A percentile compares a stretch with the other conserved stretches of the same genome.
Conservation (phyloP, 2,797 vertebrate species). For the Hydrolagus colliei region DNA sequence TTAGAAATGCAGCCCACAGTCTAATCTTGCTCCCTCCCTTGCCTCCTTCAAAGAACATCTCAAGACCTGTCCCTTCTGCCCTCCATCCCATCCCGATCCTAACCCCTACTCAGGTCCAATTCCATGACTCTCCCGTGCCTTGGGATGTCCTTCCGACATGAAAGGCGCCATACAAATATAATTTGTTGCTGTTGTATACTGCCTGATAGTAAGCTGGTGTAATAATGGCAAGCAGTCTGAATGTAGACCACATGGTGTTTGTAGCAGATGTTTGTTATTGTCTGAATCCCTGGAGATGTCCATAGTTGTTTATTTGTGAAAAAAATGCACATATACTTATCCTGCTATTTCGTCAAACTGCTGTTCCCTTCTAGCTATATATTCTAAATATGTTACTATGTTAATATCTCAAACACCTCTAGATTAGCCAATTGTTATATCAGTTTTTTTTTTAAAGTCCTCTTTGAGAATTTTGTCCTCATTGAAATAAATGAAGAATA, state of each 20-base stretch:
- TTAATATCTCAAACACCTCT: neutral
- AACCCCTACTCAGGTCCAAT: no score
- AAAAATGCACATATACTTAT: neutral
- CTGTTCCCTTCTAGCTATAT: neutral
- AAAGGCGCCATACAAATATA: no score
- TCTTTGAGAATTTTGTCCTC: neutral
- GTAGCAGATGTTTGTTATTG: neutral
- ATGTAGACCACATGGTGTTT: neutral
- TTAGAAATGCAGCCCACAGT: no score
- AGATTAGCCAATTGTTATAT: neutral
- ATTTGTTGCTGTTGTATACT: no score
- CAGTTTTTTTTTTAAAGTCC: neutral
- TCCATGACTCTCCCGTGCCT: no score
- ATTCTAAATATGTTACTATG: neutral
- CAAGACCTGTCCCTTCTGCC: no score
- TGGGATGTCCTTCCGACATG: no score
- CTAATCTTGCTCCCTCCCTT: no score
- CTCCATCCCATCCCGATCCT: no score
- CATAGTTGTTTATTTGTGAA: neutral
- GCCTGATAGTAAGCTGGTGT: no score
- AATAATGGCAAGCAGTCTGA: neutral
- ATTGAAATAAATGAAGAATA: no score
- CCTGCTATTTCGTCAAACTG: neutral
- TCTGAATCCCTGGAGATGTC: neutral
- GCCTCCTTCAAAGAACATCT: no score